Base-by-base conservation (phyloP, 2,888 invertebrate genomes). In the Troides oblongomaculatus region DNA sequence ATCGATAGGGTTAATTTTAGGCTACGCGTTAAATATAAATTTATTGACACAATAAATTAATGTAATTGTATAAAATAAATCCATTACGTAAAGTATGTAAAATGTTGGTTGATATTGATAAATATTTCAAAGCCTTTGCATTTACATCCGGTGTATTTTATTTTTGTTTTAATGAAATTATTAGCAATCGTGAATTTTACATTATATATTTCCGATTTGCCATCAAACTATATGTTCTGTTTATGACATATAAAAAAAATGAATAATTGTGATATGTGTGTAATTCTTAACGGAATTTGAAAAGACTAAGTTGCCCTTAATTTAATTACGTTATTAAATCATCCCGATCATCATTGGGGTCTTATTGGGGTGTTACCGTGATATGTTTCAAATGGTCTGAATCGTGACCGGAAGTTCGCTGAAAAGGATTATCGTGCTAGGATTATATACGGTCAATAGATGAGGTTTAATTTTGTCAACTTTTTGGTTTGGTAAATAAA, bases 401-500 rank as follows among this genome's bases (percentile, higher is more conserved):
- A 59, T 66, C 21, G 23, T 60, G 53, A 8, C 39, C 6, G 59
- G 63, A 17, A 60, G 18, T 61, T 69, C 46, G 14, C 30, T 65
- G 23, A 43, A 17, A 12, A 17, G 43, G 56, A 66, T 58, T 4
- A 66, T 66, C 62, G 73, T 46, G 12, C 14, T 46, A 71, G 74
- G 74, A 75, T 76, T 21, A 63, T 71, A 30, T 74, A 77, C 78
- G 84, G 79, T 85, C 88, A 90, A 90, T 92, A 90, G 92, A 89
- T 92, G 91, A 87, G 91, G 90, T 88, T 83, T 81, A 83, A 76
- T 84, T 86, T 85, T 89, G 90, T 89, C 89, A 88, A 85, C 81
- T 84, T 86, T 86, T 89, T 92, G 92, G 90, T 89, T 91, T 88
- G 82, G 85, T 87, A 81, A 88, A 89, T 91, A 92, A 92, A 92